Conservation (phyloP, 2,113 vertebrate genomes). For the Danionella cerebrum region DNA sequence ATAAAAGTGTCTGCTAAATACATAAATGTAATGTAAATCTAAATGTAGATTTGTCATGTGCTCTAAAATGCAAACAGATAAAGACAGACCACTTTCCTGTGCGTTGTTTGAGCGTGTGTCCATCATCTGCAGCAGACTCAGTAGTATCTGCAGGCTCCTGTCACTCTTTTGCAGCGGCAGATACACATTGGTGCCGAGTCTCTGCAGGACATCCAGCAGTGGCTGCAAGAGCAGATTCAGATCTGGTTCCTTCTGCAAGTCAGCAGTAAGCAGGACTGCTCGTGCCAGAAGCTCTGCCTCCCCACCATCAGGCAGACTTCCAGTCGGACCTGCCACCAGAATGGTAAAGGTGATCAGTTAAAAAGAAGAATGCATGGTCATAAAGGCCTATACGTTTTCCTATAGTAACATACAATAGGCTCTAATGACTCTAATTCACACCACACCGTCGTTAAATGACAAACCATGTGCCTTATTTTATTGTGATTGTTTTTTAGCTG, state of each 20-base stretch:
- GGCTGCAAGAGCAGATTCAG: constrained; percentile 75
- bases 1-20: no score
- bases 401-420: no score
- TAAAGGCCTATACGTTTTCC: no score
- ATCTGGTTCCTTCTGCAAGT: constrained; percentile 37
- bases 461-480: no score
- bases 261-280: constrained; percentile 72
- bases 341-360: no score
- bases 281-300: constrained; percentile 78
- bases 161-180: constrained; percentile 78
- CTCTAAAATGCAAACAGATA: no score
- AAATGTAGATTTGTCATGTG: no score
- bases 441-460: no score
- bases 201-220: constrained; percentile 77
- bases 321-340: constrained; percentile 58
- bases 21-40: no score
- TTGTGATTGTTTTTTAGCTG: no score
- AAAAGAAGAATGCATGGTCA: no score
- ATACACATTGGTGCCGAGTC: constrained; percentile 81
- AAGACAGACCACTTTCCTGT: constrained; percentile 45
- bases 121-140: constrained; percentile 69
- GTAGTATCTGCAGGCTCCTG: constrained; percentile 81
- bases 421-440: no score
- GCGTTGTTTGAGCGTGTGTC: not conserved
- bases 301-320: constrained; percentile 68